Evolutionary conservation across 30 jellyfish, hydroid and myxozoan species (phyloP), one percentile per base, ranked within the genome.

Genomic region (Haliclystus octoradiatus): DNA sequence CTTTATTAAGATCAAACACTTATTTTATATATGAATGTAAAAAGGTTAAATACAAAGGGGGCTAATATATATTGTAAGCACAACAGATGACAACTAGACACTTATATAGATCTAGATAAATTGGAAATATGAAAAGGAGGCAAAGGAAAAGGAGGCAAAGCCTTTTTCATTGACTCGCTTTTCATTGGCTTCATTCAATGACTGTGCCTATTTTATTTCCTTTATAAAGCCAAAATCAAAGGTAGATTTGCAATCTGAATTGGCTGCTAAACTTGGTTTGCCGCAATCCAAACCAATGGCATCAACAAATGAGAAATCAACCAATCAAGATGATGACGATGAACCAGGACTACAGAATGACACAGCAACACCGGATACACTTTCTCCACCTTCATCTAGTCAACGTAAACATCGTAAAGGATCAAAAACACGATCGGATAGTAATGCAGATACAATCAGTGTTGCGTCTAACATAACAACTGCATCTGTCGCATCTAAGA

Each of bases 211-310:
- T n/a, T n/a, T n/a, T n/a, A n/a, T n/a, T n/a, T n/a, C n/a, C n/a
- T n/a, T n/a, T n/a, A n/a, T n/a, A n/a, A n/a, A 80, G 94, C 77
- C 81, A 31, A 66, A 65, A 67, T 71, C 93, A 25, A 80, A 83
- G 84, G 40, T 25, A 28, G 87, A 68, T 66, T 65, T 91, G 25
- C 99, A 91, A 70, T 82, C 94, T 5, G 99, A 91, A 49, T 70
- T 91, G 26, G 95, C 96, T 0, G 79, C 99, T 19, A 91, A 91
- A 49, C 80, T 91, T 15, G 95, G 99, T 13, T 31, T 82, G 19
- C 81, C 40, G 50, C 72, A 71, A 22, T 69, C 64, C 47, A 33
- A 28, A 12, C 62, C 87, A 31, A 49, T 70, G 30, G 68, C 53
- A 62, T 34, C 33, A 3, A 33, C 50, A 31, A 2, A 75, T 33